Percentiles rank a stretch among this genome's conserved stretches.
These are phyloP conservation scores for Prunella strophiata DNA, from an alignment of 2,797 vertebrate genomes.

Conservation along the genomic window DNA sequence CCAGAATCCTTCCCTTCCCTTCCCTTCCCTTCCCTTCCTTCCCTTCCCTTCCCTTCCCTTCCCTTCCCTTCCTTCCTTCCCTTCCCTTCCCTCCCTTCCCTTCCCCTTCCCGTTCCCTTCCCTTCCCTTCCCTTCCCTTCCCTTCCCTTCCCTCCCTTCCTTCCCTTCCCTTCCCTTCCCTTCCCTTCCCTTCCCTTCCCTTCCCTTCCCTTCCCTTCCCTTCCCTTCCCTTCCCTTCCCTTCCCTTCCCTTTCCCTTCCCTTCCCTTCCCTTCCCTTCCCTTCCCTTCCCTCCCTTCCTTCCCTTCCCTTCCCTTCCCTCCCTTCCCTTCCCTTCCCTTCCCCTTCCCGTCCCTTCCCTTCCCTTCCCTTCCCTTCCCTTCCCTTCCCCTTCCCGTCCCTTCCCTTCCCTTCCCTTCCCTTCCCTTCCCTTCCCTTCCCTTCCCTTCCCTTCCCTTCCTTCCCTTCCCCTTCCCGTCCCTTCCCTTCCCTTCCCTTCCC, in stretches of 20 bases:
- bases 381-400: too few species aligned
- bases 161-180: not conserved
- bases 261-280: not conserved
- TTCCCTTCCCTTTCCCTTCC: not conserved
- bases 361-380: not conserved
- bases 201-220: not conserved
- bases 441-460: not conserved
- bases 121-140: not conserved
- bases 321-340: not conserved
- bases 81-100: not conserved
- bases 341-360: not conserved
- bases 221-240: not conserved
- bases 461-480: too few species aligned
- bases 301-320: not conserved
- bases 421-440: not conserved
- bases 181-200: not conserved
- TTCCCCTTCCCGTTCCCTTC: not conserved
- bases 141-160: not conserved
- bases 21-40: not conserved
- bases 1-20: not conserved
- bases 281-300: not conserved
- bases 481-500: not conserved
- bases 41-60: not conserved
- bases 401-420: not conserved
- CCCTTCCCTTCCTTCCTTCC: not conserved